A percentile compares a stretch with the other conserved stretches of the same genome.
Conservation (phyloP, 2,888 invertebrate species). For the Agrotis ipsilon region DNA sequence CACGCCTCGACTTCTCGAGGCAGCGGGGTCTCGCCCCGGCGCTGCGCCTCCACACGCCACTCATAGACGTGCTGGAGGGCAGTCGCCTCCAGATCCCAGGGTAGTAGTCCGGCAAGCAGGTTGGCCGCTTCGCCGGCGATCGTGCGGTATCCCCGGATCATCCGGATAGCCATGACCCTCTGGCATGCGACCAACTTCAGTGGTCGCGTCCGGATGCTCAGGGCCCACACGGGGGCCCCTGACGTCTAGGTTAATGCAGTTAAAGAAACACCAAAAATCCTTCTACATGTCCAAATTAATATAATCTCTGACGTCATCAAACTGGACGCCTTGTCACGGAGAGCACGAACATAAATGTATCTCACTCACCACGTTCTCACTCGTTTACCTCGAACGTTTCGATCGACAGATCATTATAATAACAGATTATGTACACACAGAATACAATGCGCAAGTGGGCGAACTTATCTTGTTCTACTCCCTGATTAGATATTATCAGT, state of each 20-base stretch:
- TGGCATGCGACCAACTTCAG: too few species aligned
- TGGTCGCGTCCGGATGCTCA: too few species aligned
- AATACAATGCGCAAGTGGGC: conserved; percentile 59
- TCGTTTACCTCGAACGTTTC: conserved; percentile 62
- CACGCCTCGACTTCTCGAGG: too few species aligned
- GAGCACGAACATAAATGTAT: conserved; percentile 53
- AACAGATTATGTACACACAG: conserved; percentile 46
- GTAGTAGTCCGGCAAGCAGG: too few species aligned
- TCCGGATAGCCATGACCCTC: too few species aligned
- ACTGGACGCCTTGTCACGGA: conserved; percentile 49
- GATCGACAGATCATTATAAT: conserved; percentile 59
- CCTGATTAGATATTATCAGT: conserved; percentile 52
- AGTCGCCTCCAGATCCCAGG: too few species aligned
- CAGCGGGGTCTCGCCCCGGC: too few species aligned
- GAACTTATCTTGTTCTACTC: conserved; percentile 38
- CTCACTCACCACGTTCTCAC: conserved; percentile 47
- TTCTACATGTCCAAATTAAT: conserved; percentile 5
- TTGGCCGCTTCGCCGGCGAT: too few species aligned
- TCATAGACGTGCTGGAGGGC: too few species aligned
- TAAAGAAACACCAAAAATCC: conserved; percentile 11
- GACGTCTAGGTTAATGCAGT: conserved; percentile 1
- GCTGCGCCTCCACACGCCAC: too few species aligned
- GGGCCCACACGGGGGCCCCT: too few species aligned
- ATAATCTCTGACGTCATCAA: conserved; percentile 35
- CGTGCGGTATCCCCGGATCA: too few species aligned